A percentile compares a stretch with the other conserved stretches of the same genome.
Conservation (phyloP, 2,113 vertebrate species). For the Artemisiospiza belli region DNA sequence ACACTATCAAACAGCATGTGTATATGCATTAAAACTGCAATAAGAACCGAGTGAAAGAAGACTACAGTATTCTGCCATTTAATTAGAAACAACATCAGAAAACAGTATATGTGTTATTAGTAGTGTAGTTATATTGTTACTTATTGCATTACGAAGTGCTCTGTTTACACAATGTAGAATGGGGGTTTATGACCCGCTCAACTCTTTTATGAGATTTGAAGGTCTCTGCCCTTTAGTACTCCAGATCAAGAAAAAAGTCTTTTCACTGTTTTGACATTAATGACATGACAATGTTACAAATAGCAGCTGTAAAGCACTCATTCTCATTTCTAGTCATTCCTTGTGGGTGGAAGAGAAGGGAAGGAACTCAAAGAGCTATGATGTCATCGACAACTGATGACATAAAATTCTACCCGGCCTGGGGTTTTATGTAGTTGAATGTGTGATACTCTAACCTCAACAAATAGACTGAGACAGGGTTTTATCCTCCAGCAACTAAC, state of each 20-base stretch:
- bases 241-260: neutral
- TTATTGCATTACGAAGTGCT: neutral
- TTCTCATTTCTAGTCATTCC: neutral
- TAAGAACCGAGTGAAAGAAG: neutral
- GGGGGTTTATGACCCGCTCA: neutral
- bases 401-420: neutral
- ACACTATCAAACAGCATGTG: neutral
- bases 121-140: neutral
- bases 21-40: neutral
- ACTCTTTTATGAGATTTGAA: neutral
- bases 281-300: neutral
- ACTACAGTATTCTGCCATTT: neutral
- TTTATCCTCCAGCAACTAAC: neutral
- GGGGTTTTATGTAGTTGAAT: neutral
- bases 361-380: neutral
- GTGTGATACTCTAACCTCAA: neutral
- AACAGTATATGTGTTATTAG: neutral
- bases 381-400: neutral
- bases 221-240: conserved; percentile 6
- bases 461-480: neutral
- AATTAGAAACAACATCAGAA: neutral
- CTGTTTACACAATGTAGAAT: neutral
- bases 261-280: neutral
- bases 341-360: neutral
- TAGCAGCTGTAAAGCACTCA: neutral